A percentile compares a stretch with the other conserved stretches of the same genome.
These are phyloP conservation scores for Patiria pectinifera DNA, from an alignment of 53 echinoderm and acorn worm species.

Conservation along the genomic window DNA sequence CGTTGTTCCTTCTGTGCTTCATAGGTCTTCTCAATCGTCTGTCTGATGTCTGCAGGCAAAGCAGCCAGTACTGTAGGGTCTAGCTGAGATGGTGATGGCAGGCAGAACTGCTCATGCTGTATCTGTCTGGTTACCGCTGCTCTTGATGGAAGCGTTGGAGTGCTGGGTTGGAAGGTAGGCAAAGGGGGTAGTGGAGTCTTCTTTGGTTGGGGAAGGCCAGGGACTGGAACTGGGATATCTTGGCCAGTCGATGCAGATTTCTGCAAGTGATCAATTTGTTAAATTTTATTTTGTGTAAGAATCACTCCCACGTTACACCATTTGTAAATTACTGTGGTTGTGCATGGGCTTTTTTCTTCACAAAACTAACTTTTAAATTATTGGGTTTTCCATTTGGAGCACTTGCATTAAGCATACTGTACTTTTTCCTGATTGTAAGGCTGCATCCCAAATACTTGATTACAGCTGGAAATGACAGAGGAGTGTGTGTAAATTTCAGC, in stretches of 20 bases:
- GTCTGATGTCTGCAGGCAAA: slow-evolving; percentile 75
- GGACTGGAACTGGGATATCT: background rate
- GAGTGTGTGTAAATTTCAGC: too few species aligned
- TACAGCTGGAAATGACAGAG: too few species aligned
- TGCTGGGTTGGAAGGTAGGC: background rate
- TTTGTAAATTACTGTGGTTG: too few species aligned
- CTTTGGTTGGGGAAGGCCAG: slow-evolving; percentile 2
- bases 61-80: slow-evolving; percentile 83
- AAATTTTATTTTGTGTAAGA: background rate
- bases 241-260: slow-evolving; percentile 25
- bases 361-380: too few species aligned
- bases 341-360: too few species aligned
- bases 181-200: slow-evolving; percentile 29
- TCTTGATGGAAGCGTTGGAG: slow-evolving; percentile 11
- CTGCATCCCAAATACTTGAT: too few species aligned
- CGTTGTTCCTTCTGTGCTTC: slow-evolving; percentile 3
- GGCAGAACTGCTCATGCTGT: slow-evolving; percentile 51
- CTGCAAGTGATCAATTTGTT: background rate
- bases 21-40: slow-evolving; percentile 72
- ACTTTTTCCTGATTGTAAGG: too few species aligned
- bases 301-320: too few species aligned
- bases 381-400: too few species aligned
- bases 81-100: slow-evolving; percentile 93
- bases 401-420: too few species aligned
- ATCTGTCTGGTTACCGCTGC: background rate